A percentile compares a stretch with the other conserved stretches of the same genome.
Conservation (phyloP, 2,888 invertebrate species). For the Teleiodes luculella region DNA sequence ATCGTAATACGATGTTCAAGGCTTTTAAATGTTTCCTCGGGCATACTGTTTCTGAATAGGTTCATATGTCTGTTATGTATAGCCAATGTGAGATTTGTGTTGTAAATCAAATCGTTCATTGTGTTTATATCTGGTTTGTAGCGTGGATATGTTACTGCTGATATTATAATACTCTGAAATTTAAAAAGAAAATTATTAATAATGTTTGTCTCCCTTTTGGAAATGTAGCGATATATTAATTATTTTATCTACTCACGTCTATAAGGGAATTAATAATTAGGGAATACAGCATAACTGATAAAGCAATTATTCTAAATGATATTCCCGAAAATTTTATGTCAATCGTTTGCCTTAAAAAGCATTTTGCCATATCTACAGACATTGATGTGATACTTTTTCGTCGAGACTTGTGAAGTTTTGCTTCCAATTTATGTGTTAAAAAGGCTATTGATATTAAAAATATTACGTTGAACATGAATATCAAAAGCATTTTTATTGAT, state of each 20-base stretch:
- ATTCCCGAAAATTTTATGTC: constrained; percentile 57
- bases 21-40: constrained; percentile 30
- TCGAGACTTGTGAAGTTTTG: constrained; percentile 27
- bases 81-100: constrained; percentile 55
- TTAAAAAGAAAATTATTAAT: neutral
- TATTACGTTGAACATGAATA: constrained; percentile 47
- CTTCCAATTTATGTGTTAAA: constrained; percentile 48
- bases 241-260: constrained; percentile 53
- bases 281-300: constrained; percentile 59
- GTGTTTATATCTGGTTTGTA: constrained; percentile 52
- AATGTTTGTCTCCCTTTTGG: neutral
- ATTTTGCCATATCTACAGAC: constrained; percentile 56
- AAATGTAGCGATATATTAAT: neutral
- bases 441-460: constrained; percentile 44
- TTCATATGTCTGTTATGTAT: constrained; percentile 54
- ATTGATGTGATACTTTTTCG: constrained; percentile 29
- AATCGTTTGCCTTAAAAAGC: constrained; percentile 64
- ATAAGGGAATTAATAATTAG: constrained; percentile 64
- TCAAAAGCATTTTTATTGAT: constrained; percentile 44
- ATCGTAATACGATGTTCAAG: constrained; percentile 52
- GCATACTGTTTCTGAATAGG: constrained; percentile 52
- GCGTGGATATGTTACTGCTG: constrained; percentile 63
- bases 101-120: constrained; percentile 39
- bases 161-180: constrained; percentile 63
- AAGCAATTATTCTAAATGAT: constrained; percentile 49